phyloP scores from a whole-genome alignment of 1,140 invertebrate genomes.

The Nymphalis io region DNA sequence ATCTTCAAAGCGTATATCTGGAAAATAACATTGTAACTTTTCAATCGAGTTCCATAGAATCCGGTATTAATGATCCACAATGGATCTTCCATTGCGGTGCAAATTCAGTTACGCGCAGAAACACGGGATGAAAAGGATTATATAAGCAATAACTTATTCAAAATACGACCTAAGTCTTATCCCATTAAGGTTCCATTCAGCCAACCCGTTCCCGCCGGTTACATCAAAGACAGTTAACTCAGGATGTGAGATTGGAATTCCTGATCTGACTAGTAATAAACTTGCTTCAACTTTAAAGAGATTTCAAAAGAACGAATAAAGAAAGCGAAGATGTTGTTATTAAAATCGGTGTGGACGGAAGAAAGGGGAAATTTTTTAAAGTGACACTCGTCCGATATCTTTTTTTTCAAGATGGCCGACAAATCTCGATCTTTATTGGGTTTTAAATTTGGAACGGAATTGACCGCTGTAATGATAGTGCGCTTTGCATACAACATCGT shows the following conservation, averaged over 20 bases:
- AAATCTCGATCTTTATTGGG: slow-evolving; percentile 67
- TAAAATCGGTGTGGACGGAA: slow-evolving; percentile 68
- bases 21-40: slow-evolving; percentile 43
- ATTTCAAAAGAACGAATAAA: slow-evolving; percentile 77
- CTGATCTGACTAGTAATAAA: slow-evolving; percentile 79
- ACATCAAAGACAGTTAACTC: slow-evolving; percentile 70
- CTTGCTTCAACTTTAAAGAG: slow-evolving; percentile 71
- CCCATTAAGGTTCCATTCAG: slow-evolving; percentile 42
- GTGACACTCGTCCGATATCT: slow-evolving; percentile 58
- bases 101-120: slow-evolving; percentile 54
- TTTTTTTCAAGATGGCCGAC: slow-evolving; percentile 54
- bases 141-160: slow-evolving; percentile 16
- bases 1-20: slow-evolving; percentile 45
- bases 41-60: slow-evolving; percentile 56
- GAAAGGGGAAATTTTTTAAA: slow-evolving; percentile 63
- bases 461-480: slow-evolving; percentile 2
- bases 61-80: slow-evolving; percentile 61
- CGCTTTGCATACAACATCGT: slow-evolving; percentile 9
- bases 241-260: slow-evolving; percentile 76
- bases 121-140: slow-evolving; percentile 37
- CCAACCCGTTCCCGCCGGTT: slow-evolving; percentile 39
- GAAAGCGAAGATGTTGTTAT: slow-evolving; percentile 72
- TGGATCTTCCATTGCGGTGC: slow-evolving; percentile 52
- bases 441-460: slow-evolving; percentile 57
- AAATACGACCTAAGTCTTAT: slow-evolving; percentile 40